Percentiles rank a stretch among this genome's conserved stretches.
Evolutionary conservation across 2,797 vertebrate genomes (phyloP).

Genomic region (Heliangelus exortis): DNA sequence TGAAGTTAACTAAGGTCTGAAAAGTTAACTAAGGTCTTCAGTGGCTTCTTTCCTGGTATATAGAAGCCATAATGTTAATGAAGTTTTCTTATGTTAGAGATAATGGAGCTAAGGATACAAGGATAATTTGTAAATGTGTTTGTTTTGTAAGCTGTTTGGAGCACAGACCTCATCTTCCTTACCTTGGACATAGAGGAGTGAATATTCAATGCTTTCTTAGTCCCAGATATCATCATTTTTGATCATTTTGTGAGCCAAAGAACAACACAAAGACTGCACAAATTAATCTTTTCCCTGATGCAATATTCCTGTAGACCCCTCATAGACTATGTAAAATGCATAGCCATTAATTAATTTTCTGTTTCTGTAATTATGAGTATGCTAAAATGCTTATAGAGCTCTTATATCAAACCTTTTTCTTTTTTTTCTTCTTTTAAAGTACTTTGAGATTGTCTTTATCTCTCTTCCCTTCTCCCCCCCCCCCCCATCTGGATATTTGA

Average conservation of each 20-base stretch:
- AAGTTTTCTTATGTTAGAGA: background rate
- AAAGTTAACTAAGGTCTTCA: background rate
- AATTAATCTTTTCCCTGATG: constrained; percentile 1
- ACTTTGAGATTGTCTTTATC: constrained; percentile 26
- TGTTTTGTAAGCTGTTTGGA: background rate
- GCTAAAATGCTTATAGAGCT: background rate
- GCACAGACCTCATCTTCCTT: background rate
- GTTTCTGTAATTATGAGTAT: constrained; percentile 20
- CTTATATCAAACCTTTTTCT: background rate
- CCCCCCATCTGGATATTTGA: constrained; percentile 12
- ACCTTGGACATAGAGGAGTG: background rate
- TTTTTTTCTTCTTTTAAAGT: background rate
- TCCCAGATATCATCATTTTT: background rate
- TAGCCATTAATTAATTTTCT: constrained; percentile 40
- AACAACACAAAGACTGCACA: background rate
- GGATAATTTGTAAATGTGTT: background rate
- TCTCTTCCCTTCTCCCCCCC: background rate
- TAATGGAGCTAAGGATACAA: background rate
- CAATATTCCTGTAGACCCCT: background rate
- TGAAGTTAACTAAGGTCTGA: background rate
- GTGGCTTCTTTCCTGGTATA: background rate
- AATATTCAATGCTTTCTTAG: background rate
- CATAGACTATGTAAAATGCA: background rate
- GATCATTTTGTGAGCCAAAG: background rate
- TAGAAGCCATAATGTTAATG: background rate